Conservation (phyloP, 1,140 invertebrate genomes). For the roundworm (Caenorhabditis elegans) region WBcel235 BX284606.5:9226501-9227000, state of each 20-base stretch:
- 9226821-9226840: too few relatives aligned
- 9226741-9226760: too few relatives aligned
- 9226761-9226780: background rate
- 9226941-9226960: too few relatives aligned
- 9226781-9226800: too few relatives aligned
- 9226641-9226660: background rate
- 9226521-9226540: background rate
- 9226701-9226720: constrained; percentile 15
- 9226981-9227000: background rate
- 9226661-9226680: constrained; percentile 8
- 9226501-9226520: background rate
- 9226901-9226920: too few relatives aligned
- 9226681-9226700: constrained; percentile 30
- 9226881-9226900: too few relatives aligned
- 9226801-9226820: too few relatives aligned
- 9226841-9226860: too few relatives aligned
- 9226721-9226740: constrained; percentile 25
- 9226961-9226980: too few relatives aligned
- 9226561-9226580: background rate
- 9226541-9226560: too few relatives aligned
- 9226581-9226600: background rate
- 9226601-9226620: background rate
- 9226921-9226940: too few relatives aligned
- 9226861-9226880: too few relatives aligned
- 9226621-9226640: background rate